Percentiles rank a stretch among this genome's conserved stretches.
Evolutionary conservation across 1,140 invertebrate species (phyloP).

Genomic region (Trissolcus basalis): DNA sequence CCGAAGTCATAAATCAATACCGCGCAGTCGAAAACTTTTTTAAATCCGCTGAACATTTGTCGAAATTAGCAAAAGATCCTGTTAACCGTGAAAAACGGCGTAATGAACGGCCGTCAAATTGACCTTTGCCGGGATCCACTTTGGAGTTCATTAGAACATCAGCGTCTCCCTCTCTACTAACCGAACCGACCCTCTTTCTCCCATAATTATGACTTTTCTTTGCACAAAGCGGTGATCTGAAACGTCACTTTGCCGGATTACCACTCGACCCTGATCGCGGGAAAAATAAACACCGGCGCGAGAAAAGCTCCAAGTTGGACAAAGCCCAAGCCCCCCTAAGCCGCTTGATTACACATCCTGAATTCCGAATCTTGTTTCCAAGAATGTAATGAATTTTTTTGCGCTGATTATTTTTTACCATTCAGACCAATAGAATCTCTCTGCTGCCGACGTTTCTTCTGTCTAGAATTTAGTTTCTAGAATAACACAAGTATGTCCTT

Average conservation of each 20-base stretch:
- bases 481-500: no score
- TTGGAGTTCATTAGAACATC: conserved; percentile 42
- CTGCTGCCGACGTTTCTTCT: no score
- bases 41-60: conserved; percentile 21
- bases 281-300: conserved; percentile 37
- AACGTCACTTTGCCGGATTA: conserved; percentile 43
- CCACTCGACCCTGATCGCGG: conserved; percentile 4
- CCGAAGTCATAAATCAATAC: conserved; percentile 5
- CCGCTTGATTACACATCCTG: conserved; percentile 35
- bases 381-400: conserved; percentile 47
- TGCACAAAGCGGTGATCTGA: conserved; percentile 43
- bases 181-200: conserved; percentile 27
- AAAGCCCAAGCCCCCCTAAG: no score
- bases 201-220: conserved; percentile 45
- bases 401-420: conserved; percentile 18
- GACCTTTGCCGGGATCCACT: conserved; percentile 16
- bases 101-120: conserved; percentile 32
- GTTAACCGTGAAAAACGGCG: conserved; percentile 22
- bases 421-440: no score
- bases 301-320: no score
- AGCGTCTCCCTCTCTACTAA: conserved; percentile 8
- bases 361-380: conserved; percentile 41
- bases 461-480: no score
- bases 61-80: conserved; percentile 21
- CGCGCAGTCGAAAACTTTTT: neutral